Conservation (phyloP, 1,140 invertebrate genomes). For the Schmidtea mediterranea region DNA sequence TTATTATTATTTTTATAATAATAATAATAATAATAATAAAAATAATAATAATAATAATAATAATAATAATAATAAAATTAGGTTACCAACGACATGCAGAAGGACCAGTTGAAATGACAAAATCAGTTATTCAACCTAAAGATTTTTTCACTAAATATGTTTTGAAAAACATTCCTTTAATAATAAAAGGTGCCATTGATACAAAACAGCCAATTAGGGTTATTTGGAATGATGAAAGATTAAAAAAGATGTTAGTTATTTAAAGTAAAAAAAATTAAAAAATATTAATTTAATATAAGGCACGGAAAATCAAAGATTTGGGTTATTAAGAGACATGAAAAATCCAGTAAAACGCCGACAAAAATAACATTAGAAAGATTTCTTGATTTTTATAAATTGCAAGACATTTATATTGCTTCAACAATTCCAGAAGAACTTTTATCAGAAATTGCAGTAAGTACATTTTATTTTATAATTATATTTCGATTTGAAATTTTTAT, state of each 20-base stretch:
- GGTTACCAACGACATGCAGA: slow-evolving; percentile 13
- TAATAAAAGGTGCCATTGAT: slow-evolving; percentile 13
- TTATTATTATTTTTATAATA: too few species aligned
- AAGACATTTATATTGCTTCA: slow-evolving; percentile 21
- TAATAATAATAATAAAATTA: too few species aligned
- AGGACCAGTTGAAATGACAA: slow-evolving; percentile 10
- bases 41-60: too few species aligned
- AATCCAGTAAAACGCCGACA: slow-evolving; percentile 7
- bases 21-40: too few species aligned
- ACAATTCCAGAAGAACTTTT: slow-evolving; percentile 18
- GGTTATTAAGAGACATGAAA: slow-evolving; percentile 14
- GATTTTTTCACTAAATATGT: slow-evolving; percentile 17
- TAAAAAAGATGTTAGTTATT: slow-evolving; percentile 13
- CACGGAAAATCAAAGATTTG: slow-evolving; percentile 17
- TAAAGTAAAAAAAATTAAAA: not conserved
- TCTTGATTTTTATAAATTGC: slow-evolving; percentile 19
- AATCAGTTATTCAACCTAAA: slow-evolving; percentile 11
- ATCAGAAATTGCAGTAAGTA: slow-evolving; percentile 17
- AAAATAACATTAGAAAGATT: slow-evolving; percentile 20
- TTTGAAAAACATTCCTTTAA: slow-evolving; percentile 12
- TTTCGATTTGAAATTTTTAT: not conserved
- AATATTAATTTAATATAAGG: slow-evolving; percentile 8
- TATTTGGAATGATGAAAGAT: slow-evolving; percentile 15
- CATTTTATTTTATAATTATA: too few species aligned
- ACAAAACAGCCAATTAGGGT: slow-evolving; percentile 10